These are phyloP conservation scores for Oophaga pumilio DNA, from an alignment of 2,113 vertebrate species.

Conservation along the genomic window DNA sequence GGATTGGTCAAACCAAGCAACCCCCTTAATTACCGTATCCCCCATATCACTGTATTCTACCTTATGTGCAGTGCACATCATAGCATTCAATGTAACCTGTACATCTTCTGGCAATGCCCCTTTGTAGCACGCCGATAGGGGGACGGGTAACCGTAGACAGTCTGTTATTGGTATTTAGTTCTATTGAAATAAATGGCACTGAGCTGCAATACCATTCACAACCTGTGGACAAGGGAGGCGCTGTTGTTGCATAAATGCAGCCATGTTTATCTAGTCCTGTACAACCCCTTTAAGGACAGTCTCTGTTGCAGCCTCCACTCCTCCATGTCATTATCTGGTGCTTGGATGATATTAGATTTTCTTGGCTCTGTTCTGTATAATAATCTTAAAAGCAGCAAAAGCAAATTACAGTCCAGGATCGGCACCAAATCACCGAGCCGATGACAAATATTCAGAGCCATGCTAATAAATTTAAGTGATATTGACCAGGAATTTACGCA, in stretches of 20 bases:
- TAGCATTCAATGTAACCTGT: too few species aligned
- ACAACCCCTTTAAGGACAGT: background rate
- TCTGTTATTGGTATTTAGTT: too few species aligned
- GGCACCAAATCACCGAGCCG: background rate
- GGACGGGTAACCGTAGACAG: too few species aligned
- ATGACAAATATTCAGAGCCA: constrained; percentile 7
- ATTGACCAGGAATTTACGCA: constrained; percentile 8
- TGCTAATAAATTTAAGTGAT: constrained; percentile 1
- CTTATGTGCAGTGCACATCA: too few species aligned
- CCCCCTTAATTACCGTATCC: too few species aligned
- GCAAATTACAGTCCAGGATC: constrained; percentile 11
- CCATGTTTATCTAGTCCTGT: background rate
- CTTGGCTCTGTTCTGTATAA: background rate
- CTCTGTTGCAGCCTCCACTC: background rate
- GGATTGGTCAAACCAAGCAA: too few species aligned
- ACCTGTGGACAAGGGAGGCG: background rate
- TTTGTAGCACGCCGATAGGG: too few species aligned
- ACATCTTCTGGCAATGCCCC: too few species aligned
- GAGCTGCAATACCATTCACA: background rate
- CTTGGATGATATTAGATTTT: background rate
- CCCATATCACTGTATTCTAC: too few species aligned
- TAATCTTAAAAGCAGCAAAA: constrained; percentile 21
- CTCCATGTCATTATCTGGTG: background rate
- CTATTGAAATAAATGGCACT: background rate
- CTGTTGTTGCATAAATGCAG: background rate